Evolutionary conservation across 2,113 vertebrate species (phyloP).

Genomic region (Paralichthys olivaceus): DNA sequence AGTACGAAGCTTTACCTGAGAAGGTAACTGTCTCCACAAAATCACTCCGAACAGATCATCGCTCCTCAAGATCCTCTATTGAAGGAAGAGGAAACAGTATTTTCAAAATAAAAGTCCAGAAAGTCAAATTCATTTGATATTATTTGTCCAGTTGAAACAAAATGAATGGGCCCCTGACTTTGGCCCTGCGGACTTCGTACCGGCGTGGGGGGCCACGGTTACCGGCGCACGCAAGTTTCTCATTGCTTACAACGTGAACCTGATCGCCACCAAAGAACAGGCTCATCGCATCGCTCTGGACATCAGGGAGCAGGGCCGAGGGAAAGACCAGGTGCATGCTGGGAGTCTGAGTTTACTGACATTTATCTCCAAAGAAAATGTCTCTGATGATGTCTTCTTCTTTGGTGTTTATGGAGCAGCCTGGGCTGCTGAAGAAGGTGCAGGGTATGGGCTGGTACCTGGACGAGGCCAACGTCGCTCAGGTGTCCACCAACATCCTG

Average conservation of each 20-base stretch:
- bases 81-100: background rate
- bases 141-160: conserved; percentile 83
- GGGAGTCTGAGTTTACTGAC: conserved; percentile 7
- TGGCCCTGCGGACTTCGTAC: conserved; percentile 87
- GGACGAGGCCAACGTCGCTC: conserved; percentile 91
- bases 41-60: no score
- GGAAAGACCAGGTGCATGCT: conserved; percentile 84
- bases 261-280: conserved; percentile 94
- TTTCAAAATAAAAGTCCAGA: background rate
- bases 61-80: background rate
- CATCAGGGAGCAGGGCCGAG: conserved; percentile 91
- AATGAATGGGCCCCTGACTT: conserved; percentile 91
- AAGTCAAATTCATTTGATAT: background rate
- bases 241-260: conserved; percentile 92
- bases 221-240: conserved; percentile 94
- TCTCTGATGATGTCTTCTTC: background rate
- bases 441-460: conserved; percentile 97
- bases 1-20: conserved; percentile 90
- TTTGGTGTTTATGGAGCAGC: conserved; percentile 73
- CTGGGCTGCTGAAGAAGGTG: conserved; percentile 88
- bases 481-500: conserved; percentile 94
- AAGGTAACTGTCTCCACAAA: no score
- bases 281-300: conserved; percentile 94
- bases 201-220: conserved; percentile 93
- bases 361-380: background rate